Percentiles rank a stretch among this genome's conserved stretches.
Evolutionary conservation across 2,797 vertebrate species (phyloP).

Genomic region (Megaceryle alcyon): DNA sequence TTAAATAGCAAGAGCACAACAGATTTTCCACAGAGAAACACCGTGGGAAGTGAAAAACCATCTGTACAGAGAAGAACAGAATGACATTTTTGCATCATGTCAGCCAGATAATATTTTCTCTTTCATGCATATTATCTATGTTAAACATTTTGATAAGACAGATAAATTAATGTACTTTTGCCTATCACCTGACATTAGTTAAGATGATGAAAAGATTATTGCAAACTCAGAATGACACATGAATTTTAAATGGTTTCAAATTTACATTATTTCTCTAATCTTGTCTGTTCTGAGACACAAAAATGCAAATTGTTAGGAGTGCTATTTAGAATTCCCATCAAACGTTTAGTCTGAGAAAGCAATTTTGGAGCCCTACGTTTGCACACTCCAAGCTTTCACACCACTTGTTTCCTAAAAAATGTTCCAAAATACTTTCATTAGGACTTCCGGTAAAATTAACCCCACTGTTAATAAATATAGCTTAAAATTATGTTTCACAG

Average conservation of each 20-base stretch:
- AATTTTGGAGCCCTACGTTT: background rate
- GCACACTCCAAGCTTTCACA: background rate
- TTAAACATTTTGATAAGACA: conserved; percentile 62
- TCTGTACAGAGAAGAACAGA: conserved; percentile 61
- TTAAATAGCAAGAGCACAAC: conserved; percentile 68
- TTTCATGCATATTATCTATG: conserved; percentile 36
- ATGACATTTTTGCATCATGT: conserved; percentile 42
- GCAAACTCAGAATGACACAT: conserved; percentile 32
- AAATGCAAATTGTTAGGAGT: background rate
- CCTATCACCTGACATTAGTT: conserved; percentile 57
- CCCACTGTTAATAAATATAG: conserved; percentile 14
- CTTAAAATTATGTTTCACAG: background rate
- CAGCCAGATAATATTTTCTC: conserved; percentile 57
- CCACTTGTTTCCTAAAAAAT: background rate
- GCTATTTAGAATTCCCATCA: background rate
- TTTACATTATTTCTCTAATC: conserved; percentile 25
- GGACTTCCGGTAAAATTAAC: conserved; percentile 5
- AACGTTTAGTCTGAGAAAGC: background rate
- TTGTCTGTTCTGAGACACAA: background rate
- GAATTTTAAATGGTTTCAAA: conserved; percentile 9
- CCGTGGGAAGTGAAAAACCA: conserved; percentile 66
- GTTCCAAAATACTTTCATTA: background rate
- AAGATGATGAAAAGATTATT: conserved; percentile 46
- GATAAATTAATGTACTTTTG: conserved; percentile 55
- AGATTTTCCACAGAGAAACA: conserved; percentile 65